Conservation (phyloP, 2,797 vertebrate genomes). For the Gobio occitaniae region DNA sequence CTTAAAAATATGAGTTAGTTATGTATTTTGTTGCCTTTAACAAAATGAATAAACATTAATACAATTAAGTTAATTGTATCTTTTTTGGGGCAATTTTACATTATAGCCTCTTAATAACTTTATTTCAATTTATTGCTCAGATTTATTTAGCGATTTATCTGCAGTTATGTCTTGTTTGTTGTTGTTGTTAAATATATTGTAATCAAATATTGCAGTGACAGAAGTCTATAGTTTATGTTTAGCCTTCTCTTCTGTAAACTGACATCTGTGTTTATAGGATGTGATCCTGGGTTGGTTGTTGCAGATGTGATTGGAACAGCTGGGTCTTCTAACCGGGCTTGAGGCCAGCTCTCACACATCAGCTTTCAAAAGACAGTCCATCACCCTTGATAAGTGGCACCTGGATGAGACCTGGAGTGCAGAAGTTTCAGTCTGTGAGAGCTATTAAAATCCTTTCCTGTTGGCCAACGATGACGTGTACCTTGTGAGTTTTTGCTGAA, state of each 20-base stretch:
- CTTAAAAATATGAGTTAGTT: background rate
- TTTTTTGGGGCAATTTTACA: background rate
- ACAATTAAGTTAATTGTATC: background rate
- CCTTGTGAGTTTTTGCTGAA: background rate
- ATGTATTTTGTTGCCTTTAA: background rate
- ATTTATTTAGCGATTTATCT: background rate
- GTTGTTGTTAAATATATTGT: background rate
- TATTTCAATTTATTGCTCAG: background rate
- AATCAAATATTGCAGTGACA: background rate
- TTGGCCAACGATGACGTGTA: conserved; percentile 22
- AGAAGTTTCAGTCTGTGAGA: conserved; percentile 41
- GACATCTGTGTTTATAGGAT: conserved; percentile 50
- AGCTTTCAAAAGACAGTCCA: conserved; percentile 38
- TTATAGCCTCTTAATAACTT: background rate
- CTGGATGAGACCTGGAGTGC: conserved; percentile 41
- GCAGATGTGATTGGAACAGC: conserved; percentile 51
- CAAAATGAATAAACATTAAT: background rate
- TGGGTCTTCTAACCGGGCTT: conserved; percentile 47
- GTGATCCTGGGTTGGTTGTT: conserved; percentile 35
- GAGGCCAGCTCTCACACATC: conserved; percentile 45
- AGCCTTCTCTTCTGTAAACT: background rate
- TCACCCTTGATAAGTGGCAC: conserved; percentile 54
- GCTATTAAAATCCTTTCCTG: conserved; percentile 60
- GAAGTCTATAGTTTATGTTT: conserved; percentile 1
- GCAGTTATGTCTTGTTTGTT: background rate